A percentile compares a stretch with the other conserved stretches of the same genome.
phyloP scores from a whole-genome alignment of 2,797 vertebrate species.

The Sphenodon punctatus region DNA sequence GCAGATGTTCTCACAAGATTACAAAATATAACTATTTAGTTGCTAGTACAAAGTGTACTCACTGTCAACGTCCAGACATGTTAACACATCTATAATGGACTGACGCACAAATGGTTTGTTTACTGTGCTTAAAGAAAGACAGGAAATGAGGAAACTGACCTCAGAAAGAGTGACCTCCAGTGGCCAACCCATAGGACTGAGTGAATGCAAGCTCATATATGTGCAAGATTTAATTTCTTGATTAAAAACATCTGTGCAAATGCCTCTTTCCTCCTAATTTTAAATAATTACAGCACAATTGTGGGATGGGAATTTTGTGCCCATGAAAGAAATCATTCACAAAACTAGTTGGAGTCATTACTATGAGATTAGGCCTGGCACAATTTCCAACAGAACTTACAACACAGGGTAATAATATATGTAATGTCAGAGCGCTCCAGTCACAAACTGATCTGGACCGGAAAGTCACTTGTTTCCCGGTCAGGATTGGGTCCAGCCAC shows the following conservation, averaged over 20 bases:
- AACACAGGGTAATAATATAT: too few species aligned
- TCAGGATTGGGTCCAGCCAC: too few species aligned
- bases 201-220: neutral
- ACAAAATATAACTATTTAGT: slow-evolving; percentile 51
- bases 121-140: slow-evolving; percentile 17
- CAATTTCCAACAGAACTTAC: neutral
- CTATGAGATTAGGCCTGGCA: neutral
- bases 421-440: too few species aligned
- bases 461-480: too few species aligned
- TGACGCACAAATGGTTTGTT: slow-evolving; percentile 54
- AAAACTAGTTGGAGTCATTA: neutral
- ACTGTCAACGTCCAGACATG: slow-evolving; percentile 26
- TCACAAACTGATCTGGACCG: too few species aligned
- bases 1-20: slow-evolving; percentile 45
- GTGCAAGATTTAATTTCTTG: too few species aligned
- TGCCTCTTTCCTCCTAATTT: neutral
- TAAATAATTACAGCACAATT: neutral
- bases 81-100: slow-evolving; percentile 40
- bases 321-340: neutral
- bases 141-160: neutral
- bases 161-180: slow-evolving; percentile 63
- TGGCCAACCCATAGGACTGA: slow-evolving; percentile 21
- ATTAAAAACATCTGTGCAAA: neutral
- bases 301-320: neutral
- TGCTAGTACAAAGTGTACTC: slow-evolving; percentile 26